Base-by-base conservation (phyloP, 2,113 vertebrate species). In the Corythornis vintsioides region DNA sequence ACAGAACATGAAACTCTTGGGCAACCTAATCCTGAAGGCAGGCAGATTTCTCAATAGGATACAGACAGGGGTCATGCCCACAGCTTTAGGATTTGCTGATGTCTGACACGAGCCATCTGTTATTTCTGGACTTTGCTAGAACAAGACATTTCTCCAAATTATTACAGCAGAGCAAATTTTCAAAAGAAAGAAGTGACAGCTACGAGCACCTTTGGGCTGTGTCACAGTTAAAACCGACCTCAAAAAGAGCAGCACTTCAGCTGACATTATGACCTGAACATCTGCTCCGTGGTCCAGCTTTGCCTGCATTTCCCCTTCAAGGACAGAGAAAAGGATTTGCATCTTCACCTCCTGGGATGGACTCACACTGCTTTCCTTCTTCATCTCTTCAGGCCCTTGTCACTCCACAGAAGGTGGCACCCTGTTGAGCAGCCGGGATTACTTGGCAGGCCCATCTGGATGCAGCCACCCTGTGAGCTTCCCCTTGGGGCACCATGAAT, bases 391-490 rank as follows among this genome's bases (percentile, higher is more conserved):
- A 84, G 88, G 80, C 31, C 91, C 86, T 82, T 96, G 94, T 96
- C 94, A 92, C 40, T 89, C 86, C 73, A 86, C 94, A 95, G 88
- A 95, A 88, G 86, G 80, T 22, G n/a, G 92, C 43, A 78, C 43
- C 92, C 88, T 47, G 86, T 86, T 52, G 83, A 86, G 83, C 25
- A 86, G 77, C 73, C 77, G 70, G 92, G 57, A 94, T 94, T 96
- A 88, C 59, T 93, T 90, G 86, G 90, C 95, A 96, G 88, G 88
- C 55, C 93, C 93, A 96, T 90, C 90, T 94, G 92, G 95, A 94
- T 65, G 66, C 48, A 75, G 77, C 69, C 74, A 75, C 93, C 90
- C 83, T 21, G 38, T 15, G 63, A 95, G 90, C 70, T 74, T 88
- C 89, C 83, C 90, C 77, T 93, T 60, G 83, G 92, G 93, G 81